Percentiles rank a stretch among this genome's conserved stretches.
Evolutionary conservation across 2,113 vertebrate species (phyloP).

Genomic region (Rissa tridactyla): DNA sequence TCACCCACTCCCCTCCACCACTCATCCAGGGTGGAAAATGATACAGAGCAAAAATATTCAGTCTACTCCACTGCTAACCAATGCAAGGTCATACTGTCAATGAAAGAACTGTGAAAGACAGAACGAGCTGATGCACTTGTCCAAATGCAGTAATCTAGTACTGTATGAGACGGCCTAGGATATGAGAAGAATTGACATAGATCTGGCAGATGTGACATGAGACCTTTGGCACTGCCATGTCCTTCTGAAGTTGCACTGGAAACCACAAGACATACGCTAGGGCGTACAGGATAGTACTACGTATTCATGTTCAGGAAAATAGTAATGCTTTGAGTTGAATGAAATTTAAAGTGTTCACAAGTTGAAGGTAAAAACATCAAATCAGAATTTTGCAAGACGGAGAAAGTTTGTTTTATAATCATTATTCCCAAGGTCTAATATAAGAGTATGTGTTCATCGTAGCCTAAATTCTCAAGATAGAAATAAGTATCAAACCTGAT

Average conservation of each 20-base stretch:
- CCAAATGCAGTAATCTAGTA: neutral
- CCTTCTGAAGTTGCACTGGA: neutral
- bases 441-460: neutral
- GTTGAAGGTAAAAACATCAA: neutral
- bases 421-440: neutral
- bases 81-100: rapidly evolving
- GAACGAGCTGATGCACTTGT: neutral
- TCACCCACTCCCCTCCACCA: neutral
- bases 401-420: neutral
- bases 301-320: neutral
- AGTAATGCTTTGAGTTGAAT: neutral
- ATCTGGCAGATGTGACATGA: neutral
- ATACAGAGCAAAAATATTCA: neutral
- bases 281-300: no score
- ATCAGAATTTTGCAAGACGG: neutral
- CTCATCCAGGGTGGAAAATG: neutral
- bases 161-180: neutral
- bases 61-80: neutral
- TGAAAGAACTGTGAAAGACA: neutral
- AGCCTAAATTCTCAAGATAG: neutral
- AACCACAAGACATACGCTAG: neutral
- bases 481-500: neutral
- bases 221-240: neutral
- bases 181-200: neutral
- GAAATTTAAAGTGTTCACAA: neutral